Conservation (phyloP, 1,140 invertebrate genomes). For the Phocides pigmalion region DNA sequence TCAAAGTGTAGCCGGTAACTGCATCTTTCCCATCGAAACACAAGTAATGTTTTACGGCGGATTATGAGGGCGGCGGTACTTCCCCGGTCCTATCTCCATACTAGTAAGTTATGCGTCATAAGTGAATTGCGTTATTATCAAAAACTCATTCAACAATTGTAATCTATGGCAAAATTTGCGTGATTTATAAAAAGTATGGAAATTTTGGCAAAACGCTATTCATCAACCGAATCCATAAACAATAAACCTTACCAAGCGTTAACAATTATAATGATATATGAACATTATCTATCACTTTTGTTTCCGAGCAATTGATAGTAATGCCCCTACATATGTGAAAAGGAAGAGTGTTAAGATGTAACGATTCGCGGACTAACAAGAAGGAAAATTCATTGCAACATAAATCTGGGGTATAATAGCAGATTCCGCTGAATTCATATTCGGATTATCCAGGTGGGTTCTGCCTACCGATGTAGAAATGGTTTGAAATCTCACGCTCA, state of each 20-base stretch:
- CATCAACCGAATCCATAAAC: conserved; percentile 6
- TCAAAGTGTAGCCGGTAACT: no score
- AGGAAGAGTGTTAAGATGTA: conserved; percentile 42
- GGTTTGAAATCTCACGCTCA: no score
- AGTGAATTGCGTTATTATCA: no score
- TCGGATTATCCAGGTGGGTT: conserved; percentile 17
- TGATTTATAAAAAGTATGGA: no score
- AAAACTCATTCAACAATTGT: no score
- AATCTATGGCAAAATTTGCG: no score
- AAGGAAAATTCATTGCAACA: conserved; percentile 40
- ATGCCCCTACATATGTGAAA: background rate
- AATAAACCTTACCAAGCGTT: conserved; percentile 7
- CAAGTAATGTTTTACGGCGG: no score
- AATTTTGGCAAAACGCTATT: no score
- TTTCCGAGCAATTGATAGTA: conserved; percentile 12
- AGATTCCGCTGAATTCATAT: conserved; percentile 25
- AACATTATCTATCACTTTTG: background rate
- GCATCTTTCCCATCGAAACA: no score
- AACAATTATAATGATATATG: conserved; percentile 15
- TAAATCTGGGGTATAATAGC: conserved; percentile 38
- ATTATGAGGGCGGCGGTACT: no score
- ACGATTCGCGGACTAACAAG: conserved; percentile 37
- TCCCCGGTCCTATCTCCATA: no score
- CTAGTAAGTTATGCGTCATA: no score
- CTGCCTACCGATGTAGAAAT: background rate